Evolutionary conservation across 2,113 vertebrate species (phyloP), one percentile per base, ranked within the genome.

Genomic region (Struthidea cinerea): DNA sequence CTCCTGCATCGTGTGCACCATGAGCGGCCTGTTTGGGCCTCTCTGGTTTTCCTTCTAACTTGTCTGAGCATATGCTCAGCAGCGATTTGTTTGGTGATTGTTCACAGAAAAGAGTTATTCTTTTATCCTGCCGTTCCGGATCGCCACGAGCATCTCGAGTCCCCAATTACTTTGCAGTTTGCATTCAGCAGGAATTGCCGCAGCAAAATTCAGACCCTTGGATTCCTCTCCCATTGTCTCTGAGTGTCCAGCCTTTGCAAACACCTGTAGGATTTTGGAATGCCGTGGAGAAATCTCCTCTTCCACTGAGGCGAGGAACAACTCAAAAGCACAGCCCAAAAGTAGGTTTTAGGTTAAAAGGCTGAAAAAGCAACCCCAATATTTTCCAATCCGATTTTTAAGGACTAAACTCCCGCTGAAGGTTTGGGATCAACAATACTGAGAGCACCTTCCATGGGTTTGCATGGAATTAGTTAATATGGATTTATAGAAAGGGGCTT

Each of bases 1-100:
- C 63, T 75, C 41, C 44, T 57, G 18, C 5, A 0, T 6, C 11
- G 32, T 10, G 5, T 41, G 33, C 7, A 2, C 17, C 3, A 1
- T 2, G n/a, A 7, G 32, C 22, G 33, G 7, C 33, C 53, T 10
- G 1, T 16, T 41, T 14, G 53, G 19, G 20, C 37, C 22, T 35
- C 44, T 28, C 41, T 30, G 12, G 1, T 74, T 93, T 87, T 39
- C 76, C 27, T 77, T 19, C 42, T 44, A 15, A 44, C 81, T 84
- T 77, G 1, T 33, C 55, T 14, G 57, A 79, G 49, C 57, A 1
- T 27, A 22, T 52, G 80, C 90, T 93, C 76, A 44, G 73, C 59
- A 84, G 26, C 37, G 59, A 78, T 94, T 87, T 81, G 52, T 74
- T 78, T 70, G 56, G 73, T 61, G 69, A 47, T 70, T 67, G n/a